Percentiles rank a stretch among this genome's conserved stretches.
Evolutionary conservation across 2,797 vertebrate species (phyloP).

Genomic region (Xiphophorus birchmanni): DNA sequence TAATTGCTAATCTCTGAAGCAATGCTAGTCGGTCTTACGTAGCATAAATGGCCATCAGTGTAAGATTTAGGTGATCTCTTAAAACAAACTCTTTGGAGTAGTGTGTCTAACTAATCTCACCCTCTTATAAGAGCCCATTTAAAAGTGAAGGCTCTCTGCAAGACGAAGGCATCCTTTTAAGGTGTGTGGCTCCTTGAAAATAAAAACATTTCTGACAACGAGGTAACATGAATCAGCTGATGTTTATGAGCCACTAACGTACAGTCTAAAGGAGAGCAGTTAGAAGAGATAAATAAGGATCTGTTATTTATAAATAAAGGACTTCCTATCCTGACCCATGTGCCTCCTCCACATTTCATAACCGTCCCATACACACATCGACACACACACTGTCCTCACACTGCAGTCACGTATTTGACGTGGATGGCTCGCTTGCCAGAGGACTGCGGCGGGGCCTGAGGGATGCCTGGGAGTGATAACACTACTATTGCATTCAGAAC

Average conservation of each 20-base stretch:
- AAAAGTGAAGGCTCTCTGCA: neutral
- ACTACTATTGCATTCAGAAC: constrained; percentile 33
- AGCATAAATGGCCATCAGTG: constrained; percentile 17
- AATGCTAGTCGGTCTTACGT: constrained; percentile 16
- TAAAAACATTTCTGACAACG: constrained; percentile 29
- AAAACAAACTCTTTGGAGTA: constrained; percentile 1
- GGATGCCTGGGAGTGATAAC: constrained; percentile 47
- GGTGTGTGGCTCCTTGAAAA: constrained; percentile 31
- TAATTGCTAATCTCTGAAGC: constrained; percentile 18
- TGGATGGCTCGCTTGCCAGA: constrained; percentile 31
- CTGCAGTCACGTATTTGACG: constrained; percentile 28
- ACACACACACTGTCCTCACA: constrained; percentile 15
- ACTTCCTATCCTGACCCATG: constrained; percentile 36
- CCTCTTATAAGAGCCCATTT: neutral
- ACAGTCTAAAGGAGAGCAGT: constrained; percentile 33
- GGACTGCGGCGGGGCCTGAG: constrained; percentile 1
- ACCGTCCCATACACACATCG: constrained; percentile 4
- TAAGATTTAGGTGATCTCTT: neutral
- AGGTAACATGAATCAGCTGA: constrained; percentile 55
- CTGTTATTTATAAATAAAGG: constrained; percentile 46
- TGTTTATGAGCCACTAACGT: constrained; percentile 50
- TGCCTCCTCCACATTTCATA: constrained; percentile 34
- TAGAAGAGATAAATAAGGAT: constrained; percentile 25
- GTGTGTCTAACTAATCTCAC: neutral
- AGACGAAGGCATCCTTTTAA: constrained; percentile 41